A percentile compares a stretch with the other conserved stretches of the same genome.
These are phyloP conservation scores for Drosophila melanogaster DNA, from an alignment of 1,140 invertebrate species.

Conservation along the genomic window DNA sequence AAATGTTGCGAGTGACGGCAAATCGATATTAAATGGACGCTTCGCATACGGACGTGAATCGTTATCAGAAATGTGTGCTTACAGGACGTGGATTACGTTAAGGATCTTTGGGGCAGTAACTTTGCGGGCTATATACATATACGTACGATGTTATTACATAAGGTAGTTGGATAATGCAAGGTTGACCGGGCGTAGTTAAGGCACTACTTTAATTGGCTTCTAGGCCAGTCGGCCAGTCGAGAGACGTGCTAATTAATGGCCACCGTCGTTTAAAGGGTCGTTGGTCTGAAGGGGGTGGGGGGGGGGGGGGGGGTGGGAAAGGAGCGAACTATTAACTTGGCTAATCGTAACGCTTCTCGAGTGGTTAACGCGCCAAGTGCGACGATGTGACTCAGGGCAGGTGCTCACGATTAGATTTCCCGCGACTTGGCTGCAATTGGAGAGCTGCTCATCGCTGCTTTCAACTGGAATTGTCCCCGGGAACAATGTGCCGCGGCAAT, in stretches of 20 bases:
- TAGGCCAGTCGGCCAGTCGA: slow-evolving; percentile 14
- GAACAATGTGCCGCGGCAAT: slow-evolving; percentile 37
- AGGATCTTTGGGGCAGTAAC: not conserved
- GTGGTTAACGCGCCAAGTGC: slow-evolving; percentile 3
- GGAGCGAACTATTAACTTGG: slow-evolving; percentile 22
- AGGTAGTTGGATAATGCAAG: not conserved
- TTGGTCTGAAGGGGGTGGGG: no score
- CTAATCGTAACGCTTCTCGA: slow-evolving; percentile 5
- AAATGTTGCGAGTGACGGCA: not conserved
- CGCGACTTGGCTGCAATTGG: slow-evolving; percentile 9
- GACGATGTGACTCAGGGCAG: slow-evolving; percentile 31
- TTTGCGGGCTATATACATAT: not conserved
- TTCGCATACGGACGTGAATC: no score
- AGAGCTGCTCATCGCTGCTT: slow-evolving; percentile 10
- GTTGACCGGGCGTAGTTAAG: not conserved
- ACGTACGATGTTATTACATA: not conserved
- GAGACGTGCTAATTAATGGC: slow-evolving; percentile 42
- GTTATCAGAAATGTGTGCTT: not conserved
- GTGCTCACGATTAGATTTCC: slow-evolving; percentile 39
- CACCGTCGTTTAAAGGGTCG: no score
- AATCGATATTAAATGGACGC: not conserved
- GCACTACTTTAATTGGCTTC: slow-evolving; percentile 25
- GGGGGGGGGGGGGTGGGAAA: no score
- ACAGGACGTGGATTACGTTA: no score
- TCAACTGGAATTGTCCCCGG: slow-evolving; percentile 5